phyloP scores from a whole-genome alignment of 1,140 invertebrate genomes.

The Patella vulgata region DNA sequence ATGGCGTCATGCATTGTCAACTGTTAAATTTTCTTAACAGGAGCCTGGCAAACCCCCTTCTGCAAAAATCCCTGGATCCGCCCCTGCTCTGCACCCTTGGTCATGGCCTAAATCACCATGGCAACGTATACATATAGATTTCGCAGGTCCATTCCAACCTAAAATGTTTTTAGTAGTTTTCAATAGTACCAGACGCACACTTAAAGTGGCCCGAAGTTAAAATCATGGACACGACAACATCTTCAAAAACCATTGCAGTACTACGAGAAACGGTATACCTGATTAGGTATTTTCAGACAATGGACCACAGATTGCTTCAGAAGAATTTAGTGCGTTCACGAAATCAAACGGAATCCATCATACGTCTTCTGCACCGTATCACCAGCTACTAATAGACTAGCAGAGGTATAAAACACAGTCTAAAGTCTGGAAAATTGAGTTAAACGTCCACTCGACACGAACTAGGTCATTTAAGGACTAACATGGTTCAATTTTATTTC shows the following conservation, averaged over 20 bases:
- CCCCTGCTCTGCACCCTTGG: constrained; percentile 59
- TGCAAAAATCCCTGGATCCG: too few relatives aligned
- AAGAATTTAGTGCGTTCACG: constrained; percentile 60
- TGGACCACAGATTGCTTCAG: constrained; percentile 63
- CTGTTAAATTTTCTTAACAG: too few relatives aligned
- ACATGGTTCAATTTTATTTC: too few relatives aligned
- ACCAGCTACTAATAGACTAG: constrained; percentile 47
- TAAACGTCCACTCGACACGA: too few relatives aligned
- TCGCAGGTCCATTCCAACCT: constrained; percentile 58
- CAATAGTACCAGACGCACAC: too few relatives aligned
- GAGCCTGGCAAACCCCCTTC: too few relatives aligned
- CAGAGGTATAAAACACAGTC: constrained; percentile 19
- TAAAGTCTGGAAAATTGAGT: neutral
- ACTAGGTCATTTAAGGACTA: too few relatives aligned
- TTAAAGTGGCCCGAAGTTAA: too few relatives aligned
- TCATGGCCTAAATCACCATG: constrained; percentile 54
- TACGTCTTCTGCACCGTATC: constrained; percentile 37
- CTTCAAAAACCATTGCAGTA: constrained; percentile 28
- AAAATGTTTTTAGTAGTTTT: constrained; percentile 66
- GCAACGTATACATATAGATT: constrained; percentile 63
- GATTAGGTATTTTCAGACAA: constrained; percentile 65
- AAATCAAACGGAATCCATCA: constrained; percentile 61
- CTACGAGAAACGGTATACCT: constrained; percentile 62
- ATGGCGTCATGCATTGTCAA: too few relatives aligned
- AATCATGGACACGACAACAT: too few relatives aligned